Evolutionary conservation across 2,888 invertebrate species (phyloP), one percentile per base, ranked within the genome.

Genomic region (Polyommatus icarus): DNA sequence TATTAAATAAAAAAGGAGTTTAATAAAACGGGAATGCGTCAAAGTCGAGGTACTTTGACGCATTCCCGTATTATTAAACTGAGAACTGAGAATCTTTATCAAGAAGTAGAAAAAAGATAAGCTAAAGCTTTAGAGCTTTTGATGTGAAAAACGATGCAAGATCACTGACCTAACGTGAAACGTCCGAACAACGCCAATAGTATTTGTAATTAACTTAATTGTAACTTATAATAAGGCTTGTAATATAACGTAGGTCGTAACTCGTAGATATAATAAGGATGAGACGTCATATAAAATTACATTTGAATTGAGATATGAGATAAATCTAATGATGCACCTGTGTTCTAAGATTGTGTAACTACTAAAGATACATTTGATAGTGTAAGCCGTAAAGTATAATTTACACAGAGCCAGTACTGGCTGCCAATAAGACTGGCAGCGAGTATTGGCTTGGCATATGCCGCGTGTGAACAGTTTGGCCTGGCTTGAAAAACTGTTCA

Each of bases 11-110:
- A 10, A 32, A 5, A 67, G 29, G 1, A 29, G 18, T 67, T 67
- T 67, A 29, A 67, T 67, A 67, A 29, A 61, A 61, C 24, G 20
- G 61, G 61, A 24, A 61, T 61, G 24, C 29, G 67, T 67, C 29
- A 18, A 29, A 32, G 15, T n/a, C n/a, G n/a, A n/a, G n/a, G n/a
- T n/a, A n/a, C n/a, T n/a, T n/a, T n/a, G n/a, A n/a, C n/a, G n/a
- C n/a, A n/a, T n/a, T n/a, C n/a, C n/a, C n/a, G n/a, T n/a, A n/a
- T n/a, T n/a, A n/a, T n/a, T n/a, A n/a, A n/a, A n/a, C n/a, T n/a
- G n/a, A n/a, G n/a, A n/a, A 15, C 67, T 61, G 61, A 29, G 29
- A 29, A 67, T 67, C 12, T 67, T 67, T 67, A 67, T n/a, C n/a
- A n/a, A n/a, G n/a, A n/a, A n/a, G n/a, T n/a, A n/a, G n/a, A n/a